These are phyloP conservation scores for Calyptommatus sinebrachiatus DNA, from an alignment of 2,113 vertebrate genomes.

Conservation along the genomic window DNA sequence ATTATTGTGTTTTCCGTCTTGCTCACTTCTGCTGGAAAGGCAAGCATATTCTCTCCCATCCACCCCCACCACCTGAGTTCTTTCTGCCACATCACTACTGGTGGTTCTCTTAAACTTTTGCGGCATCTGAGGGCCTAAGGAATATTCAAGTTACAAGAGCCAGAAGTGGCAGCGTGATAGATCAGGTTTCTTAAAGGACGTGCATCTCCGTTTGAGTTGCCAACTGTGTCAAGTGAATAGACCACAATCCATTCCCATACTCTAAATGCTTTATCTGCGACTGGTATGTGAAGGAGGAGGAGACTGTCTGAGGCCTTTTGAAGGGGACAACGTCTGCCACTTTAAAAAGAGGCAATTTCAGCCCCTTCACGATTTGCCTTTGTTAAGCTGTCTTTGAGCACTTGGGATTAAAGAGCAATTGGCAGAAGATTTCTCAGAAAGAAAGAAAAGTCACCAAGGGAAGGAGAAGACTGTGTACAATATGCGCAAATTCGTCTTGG, in stretches of 20 bases:
- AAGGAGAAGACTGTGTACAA: neutral
- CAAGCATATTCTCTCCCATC: neutral
- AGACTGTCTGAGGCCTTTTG: neutral
- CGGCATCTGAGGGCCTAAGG: constrained; percentile 40
- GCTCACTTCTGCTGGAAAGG: constrained; percentile 25
- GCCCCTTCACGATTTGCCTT: no score
- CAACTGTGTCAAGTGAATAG: constrained; percentile 43
- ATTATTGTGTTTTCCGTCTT: constrained; percentile 33
- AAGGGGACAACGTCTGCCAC: neutral
- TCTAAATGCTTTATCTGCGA: constrained; percentile 33
- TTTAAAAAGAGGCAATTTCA: neutral
- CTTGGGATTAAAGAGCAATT: neutral
- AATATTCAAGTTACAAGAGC: constrained; percentile 47
- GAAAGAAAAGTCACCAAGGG: neutral
- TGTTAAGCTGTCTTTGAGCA: neutral
- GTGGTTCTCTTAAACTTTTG: constrained; percentile 16
- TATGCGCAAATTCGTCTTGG: neutral
- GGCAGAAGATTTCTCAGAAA: neutral
- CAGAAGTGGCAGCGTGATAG: constrained; percentile 46
- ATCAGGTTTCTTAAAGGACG: constrained; percentile 44
- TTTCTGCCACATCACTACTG: constrained; percentile 8
- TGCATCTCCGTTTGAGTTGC: constrained; percentile 29
- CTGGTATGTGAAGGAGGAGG: neutral
- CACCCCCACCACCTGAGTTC: neutral
- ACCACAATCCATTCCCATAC: constrained; percentile 28